Base-by-base conservation (phyloP, 2,113 vertebrate genomes). In the Otus sunia region DNA sequence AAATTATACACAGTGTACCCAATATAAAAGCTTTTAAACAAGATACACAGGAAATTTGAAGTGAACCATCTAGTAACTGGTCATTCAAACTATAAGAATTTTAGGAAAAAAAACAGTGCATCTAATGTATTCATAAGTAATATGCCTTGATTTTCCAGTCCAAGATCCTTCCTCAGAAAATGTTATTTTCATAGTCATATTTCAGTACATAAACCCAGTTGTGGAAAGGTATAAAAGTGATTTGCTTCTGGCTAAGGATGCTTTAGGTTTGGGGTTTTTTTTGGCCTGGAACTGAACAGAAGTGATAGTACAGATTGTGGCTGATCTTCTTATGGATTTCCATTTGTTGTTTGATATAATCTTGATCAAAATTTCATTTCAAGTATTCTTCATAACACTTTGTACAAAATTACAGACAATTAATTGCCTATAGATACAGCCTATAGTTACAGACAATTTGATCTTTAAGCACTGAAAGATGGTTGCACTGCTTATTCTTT, bases 401-500 rank as follows among this genome's bases (percentile, higher is more conserved):
- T 20, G 12, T 58, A 63, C 6, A 77, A 62, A 63, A 68, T 73
- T 73, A 59, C 12, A 67, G 4, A 50, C 29, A 50, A 55, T 25
- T 0, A 39, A 52, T 72, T 52, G 43, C 17, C 43, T 45, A 45
- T 45, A 8, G 43, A 17, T 43, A 43, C 15, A 43, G 41, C 41
- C 15, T 43, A 43, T 43, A 43, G 43, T 18, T 18, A 18, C 43
- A 43, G 43, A 45, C 43, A 45, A 41, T 67, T 81, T 67, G 3
- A 58, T 58, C 30, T 1, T 0, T 18, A 21, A 36, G 10, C 3
- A 41, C 12, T 60, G 25, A 39, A 72, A 72, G 2, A 5, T 34
- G 2, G 26, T 69, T 18, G 10, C 6, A 69, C 11, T 69, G 27
- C 29, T 86, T 69, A 32, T 77, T 77, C 25, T 69, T n/a, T 79